A percentile compares a stretch with the other conserved stretches of the same genome.
These are phyloP conservation scores for Hypothenemus hampei DNA, from an alignment of 1,140 invertebrate genomes.

Conservation along the genomic window DNA sequence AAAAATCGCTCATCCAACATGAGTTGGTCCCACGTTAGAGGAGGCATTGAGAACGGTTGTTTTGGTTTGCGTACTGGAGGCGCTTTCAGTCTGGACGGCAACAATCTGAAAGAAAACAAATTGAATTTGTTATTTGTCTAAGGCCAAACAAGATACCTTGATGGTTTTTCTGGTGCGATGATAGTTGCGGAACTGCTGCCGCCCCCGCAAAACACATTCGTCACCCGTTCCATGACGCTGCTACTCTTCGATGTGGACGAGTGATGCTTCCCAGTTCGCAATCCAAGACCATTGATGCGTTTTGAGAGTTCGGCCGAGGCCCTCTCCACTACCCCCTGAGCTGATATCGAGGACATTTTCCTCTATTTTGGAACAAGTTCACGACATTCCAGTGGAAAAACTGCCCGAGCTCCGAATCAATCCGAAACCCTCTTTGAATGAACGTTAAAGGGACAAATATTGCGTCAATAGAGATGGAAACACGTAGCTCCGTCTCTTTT, in stretches of 20 bases:
- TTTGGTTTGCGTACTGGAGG: constrained; percentile 23
- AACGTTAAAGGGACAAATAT: too few relatives aligned
- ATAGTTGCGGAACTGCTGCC: constrained; percentile 55
- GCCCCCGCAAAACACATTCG: constrained; percentile 77
- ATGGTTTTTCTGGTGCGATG: constrained; percentile 51
- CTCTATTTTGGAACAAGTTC: background rate
- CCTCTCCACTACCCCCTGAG: constrained; percentile 78
- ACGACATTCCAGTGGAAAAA: background rate
- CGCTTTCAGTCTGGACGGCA: constrained; percentile 39
- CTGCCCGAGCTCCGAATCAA: too few relatives aligned
- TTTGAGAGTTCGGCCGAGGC: constrained; percentile 82
- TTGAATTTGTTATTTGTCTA: too few relatives aligned
- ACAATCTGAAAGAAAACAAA: too few relatives aligned
- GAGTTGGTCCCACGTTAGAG: constrained; percentile 68
- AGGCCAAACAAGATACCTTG: too few relatives aligned
- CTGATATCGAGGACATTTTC: constrained; percentile 54
- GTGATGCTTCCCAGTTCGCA: constrained; percentile 58
- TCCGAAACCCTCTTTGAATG: too few relatives aligned
- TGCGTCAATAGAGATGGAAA: too few relatives aligned
- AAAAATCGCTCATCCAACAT: constrained; percentile 81
- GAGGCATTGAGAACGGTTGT: constrained; percentile 45
- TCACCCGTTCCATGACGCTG: constrained; percentile 78
- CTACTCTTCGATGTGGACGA: constrained; percentile 56
- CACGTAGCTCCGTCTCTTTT: too few relatives aligned
- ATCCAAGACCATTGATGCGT: constrained; percentile 76